These are phyloP conservation scores for Apeltes quadracus DNA, from an alignment of 2,113 vertebrate genomes.

Conservation along the genomic window DNA sequence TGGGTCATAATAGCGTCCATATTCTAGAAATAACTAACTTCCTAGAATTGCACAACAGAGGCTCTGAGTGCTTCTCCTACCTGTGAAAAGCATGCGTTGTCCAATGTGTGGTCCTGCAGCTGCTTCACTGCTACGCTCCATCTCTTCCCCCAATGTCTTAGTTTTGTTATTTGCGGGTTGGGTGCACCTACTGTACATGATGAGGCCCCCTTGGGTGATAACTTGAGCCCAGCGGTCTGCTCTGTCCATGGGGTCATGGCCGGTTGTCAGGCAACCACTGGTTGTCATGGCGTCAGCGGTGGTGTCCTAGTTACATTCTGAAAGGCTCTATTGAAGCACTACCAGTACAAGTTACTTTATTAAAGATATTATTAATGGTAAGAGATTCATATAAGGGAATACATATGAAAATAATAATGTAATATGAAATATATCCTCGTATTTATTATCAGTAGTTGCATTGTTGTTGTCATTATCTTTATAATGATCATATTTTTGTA, in stretches of 20 bases:
- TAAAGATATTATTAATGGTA: not conserved
- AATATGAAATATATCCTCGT: not conserved
- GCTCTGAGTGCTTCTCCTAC: slow-evolving; percentile 35
- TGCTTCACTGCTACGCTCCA: slow-evolving; percentile 4
- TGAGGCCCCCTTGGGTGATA: slow-evolving; percentile 16
- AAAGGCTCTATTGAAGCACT: slow-evolving; percentile 5
- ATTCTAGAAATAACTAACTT: not conserved
- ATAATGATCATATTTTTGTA: not conserved
- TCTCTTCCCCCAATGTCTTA: not conserved
- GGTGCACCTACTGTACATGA: not conserved
- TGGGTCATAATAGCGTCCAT: not conserved
- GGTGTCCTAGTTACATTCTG: slow-evolving; percentile 39
- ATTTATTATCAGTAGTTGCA: not conserved
- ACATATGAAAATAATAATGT: not conserved
- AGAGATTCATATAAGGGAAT: not conserved
- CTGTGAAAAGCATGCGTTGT: slow-evolving; percentile 79
- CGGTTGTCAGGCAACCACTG: slow-evolving; percentile 56
- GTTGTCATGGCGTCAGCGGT: slow-evolving; percentile 61
- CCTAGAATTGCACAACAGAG: not conserved
- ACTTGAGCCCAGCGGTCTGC: slow-evolving; percentile 37
- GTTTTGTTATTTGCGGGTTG: not conserved
- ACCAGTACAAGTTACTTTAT: not conserved
- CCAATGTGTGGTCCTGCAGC: slow-evolving; percentile 35
- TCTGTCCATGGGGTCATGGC: slow-evolving; percentile 51
- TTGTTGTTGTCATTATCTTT: not conserved